Percentiles rank a stretch among this genome's conserved stretches.
Evolutionary conservation across 2,888 invertebrate species (phyloP).

Genomic region (Tholera decimalis): DNA sequence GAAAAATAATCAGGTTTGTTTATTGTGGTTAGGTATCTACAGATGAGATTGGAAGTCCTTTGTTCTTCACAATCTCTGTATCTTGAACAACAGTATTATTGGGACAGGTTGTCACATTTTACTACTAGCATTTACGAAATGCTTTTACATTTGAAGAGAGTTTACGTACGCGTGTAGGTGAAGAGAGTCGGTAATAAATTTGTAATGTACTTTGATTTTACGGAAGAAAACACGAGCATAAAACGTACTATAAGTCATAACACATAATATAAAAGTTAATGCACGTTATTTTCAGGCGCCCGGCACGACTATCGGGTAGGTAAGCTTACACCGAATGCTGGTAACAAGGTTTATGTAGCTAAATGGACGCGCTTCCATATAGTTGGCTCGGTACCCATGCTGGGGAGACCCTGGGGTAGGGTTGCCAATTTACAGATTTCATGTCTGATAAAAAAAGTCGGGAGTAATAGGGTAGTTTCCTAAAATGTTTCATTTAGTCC

Average conservation of each 20-base stretch:
- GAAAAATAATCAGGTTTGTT: no score
- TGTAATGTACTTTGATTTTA: not conserved
- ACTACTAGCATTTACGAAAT: no score
- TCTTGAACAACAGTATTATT: no score
- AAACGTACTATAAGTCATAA: conserved; percentile 11
- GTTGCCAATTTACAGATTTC: conserved; percentile 22
- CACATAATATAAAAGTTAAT: conserved; percentile 7
- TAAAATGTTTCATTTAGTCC: no score
- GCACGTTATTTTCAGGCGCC: not conserved
- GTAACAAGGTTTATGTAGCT: conserved; percentile 31
- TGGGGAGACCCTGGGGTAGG: conserved; percentile 17
- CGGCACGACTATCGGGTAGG: not conserved
- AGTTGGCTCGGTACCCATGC: conserved; percentile 22
- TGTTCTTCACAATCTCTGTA: no score
- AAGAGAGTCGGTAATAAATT: no score
- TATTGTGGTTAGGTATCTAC: no score
- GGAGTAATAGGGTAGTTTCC: no score
- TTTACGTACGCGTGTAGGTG: no score
- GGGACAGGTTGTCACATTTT: no score
- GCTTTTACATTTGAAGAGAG: no score
- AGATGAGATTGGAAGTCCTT: no score
- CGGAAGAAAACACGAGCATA: not conserved
- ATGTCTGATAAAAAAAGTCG: not conserved
- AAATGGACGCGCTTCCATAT: conserved; percentile 19
- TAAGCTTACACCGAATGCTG: conserved; percentile 14